Percentiles rank a stretch among this genome's conserved stretches.
Evolutionary conservation across 2,888 invertebrate genomes (phyloP).

Genomic region (Thelaira solivaga): DNA sequence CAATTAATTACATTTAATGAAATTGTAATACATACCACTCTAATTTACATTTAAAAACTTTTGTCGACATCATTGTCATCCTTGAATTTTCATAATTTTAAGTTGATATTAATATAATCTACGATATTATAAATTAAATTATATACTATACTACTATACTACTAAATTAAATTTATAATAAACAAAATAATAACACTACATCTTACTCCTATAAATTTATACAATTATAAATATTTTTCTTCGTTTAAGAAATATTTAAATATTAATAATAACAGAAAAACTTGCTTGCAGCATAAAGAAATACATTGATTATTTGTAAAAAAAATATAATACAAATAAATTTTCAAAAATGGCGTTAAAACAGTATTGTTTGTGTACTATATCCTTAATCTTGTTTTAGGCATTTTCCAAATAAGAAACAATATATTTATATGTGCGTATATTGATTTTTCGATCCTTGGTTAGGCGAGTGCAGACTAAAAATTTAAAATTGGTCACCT

Average conservation of each 20-base stretch:
- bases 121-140: neutral
- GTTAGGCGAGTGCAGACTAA: too few relatives aligned
- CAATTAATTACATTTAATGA: neutral
- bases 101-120: neutral
- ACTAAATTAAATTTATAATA: neutral
- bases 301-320: constrained; percentile 23
- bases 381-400: too few relatives aligned
- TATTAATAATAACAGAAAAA: constrained; percentile 2
- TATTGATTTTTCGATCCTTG: too few relatives aligned
- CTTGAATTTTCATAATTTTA: constrained; percentile 6
- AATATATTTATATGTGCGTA: too few relatives aligned
- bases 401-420: too few relatives aligned
- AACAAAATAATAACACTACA: constrained; percentile 5
- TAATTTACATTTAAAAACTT: constrained; percentile 11
- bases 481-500: constrained; percentile 4
- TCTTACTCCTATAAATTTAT: constrained; percentile 37
- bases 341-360: constrained; percentile 9
- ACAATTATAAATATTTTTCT: constrained; percentile 16
- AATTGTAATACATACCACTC: constrained; percentile 3
- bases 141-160: constrained; percentile 3
- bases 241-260: constrained; percentile 6
- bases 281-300: constrained; percentile 18
- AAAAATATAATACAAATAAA: neutral
- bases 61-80: constrained; percentile 7
- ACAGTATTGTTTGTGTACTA: neutral